Conservation (phyloP, 2,888 invertebrate genomes). For the Melieria omissa region DNA sequence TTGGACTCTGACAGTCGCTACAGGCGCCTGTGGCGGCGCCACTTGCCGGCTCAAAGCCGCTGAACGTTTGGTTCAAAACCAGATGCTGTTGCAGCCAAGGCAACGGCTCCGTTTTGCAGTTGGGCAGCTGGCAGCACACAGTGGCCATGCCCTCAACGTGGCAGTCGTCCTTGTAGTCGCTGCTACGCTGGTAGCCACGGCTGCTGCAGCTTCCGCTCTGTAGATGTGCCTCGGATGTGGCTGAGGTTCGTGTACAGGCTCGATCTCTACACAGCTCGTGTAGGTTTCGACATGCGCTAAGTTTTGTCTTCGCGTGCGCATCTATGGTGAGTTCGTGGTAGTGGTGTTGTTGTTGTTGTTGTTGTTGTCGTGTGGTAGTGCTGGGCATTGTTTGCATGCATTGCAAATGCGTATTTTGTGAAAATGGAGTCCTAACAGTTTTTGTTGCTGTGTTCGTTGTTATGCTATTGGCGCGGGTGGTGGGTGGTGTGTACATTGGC, state of each 20-base stretch:
- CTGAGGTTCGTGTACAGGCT: no score
- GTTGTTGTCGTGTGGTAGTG: not conserved
- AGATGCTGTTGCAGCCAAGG: constrained; percentile 65
- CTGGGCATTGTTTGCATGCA: no score
- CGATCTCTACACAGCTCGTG: not conserved
- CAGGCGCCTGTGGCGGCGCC: constrained; percentile 18
- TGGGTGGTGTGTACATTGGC: no score
- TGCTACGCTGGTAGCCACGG: constrained; percentile 12
- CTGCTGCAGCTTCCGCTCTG: not conserved
- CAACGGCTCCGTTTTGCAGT: constrained; percentile 63
- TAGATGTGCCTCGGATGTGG: not conserved
- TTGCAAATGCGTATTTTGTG: no score
- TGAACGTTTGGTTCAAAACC: constrained; percentile 62
- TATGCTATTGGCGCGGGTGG: no score
- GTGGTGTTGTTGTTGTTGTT: not conserved
- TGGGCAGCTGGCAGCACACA: constrained; percentile 13
- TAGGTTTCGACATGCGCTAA: not conserved
- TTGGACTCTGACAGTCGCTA: constrained; percentile 50
- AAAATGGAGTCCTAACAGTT: no score
- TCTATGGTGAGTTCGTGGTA: not conserved
- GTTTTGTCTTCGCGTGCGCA: constrained; percentile 3
- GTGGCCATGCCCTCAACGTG: constrained; percentile 12
- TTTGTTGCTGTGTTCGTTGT: no score
- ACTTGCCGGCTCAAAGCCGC: constrained; percentile 36
- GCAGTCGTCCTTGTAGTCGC: constrained; percentile 17